These are phyloP conservation scores for Onychomys leucogaster DNA, from an alignment of 2,797 vertebrate genomes.

Conservation along the genomic window DNA sequence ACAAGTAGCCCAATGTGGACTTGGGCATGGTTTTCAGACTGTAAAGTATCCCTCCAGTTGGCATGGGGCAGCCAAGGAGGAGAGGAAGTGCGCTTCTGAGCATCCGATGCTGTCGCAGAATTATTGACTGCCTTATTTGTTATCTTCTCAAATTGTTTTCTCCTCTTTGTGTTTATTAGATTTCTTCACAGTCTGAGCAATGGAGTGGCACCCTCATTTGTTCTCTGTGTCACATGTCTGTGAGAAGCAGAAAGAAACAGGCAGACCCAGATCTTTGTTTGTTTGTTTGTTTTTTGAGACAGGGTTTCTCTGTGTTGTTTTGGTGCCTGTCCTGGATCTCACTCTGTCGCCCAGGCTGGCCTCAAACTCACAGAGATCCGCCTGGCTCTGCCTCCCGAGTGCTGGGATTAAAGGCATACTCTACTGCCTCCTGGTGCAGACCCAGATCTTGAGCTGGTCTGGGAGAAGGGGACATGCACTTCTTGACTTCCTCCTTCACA, in stretches of 20 bases:
- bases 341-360: no score
- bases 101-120: neutral
- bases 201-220: neutral
- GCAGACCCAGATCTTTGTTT: neutral
- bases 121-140: neutral
- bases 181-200: slow-evolving; percentile 14
- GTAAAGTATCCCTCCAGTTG: neutral
- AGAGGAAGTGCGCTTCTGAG: neutral
- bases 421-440: neutral
- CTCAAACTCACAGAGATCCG: no score
- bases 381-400: no score
- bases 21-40: neutral
- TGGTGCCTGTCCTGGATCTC: no score
- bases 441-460: neutral
- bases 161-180: neutral
- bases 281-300: no score
- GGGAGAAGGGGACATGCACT: neutral
- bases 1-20: fast-evolving
- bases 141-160: slow-evolving; percentile 20
- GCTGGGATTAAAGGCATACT: no score
- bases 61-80: fast-evolving
- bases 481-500: neutral
- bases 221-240: neutral
- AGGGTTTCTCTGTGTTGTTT: no score
- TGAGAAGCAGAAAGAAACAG: neutral